Conservation (phyloP, 2,888 invertebrate species). For the Osmoderma eremita region DNA sequence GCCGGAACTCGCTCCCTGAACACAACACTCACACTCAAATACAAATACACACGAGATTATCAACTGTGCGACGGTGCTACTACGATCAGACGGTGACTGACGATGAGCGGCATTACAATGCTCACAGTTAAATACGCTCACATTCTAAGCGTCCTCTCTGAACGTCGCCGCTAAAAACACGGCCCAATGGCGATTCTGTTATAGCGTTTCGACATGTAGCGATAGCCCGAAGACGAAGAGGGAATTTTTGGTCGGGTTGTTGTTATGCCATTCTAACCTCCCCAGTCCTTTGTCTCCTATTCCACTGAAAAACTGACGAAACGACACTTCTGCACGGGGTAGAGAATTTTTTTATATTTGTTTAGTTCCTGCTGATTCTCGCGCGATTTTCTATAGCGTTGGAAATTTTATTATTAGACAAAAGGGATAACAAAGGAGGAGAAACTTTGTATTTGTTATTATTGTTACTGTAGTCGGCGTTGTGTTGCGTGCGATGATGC, state of each 20-base stretch:
- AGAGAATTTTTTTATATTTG: too few relatives aligned
- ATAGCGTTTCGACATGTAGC: background rate
- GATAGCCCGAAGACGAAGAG: conserved; percentile 8
- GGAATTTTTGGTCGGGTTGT: conserved; percentile 2
- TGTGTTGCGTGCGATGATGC: conserved; percentile 4
- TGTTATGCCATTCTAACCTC: too few relatives aligned
- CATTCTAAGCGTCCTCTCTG: background rate
- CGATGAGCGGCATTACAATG: background rate
- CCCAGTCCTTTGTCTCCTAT: too few relatives aligned
- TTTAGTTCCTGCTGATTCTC: too few relatives aligned
- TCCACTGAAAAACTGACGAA: too few relatives aligned
- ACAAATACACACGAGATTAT: conserved; percentile 4
- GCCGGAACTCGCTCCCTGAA: background rate
- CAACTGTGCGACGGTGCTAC: background rate
- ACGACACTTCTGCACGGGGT: too few relatives aligned
- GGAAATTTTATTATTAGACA: conserved; percentile 1
- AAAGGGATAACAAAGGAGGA: conserved; percentile 13
- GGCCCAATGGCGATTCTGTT: background rate
- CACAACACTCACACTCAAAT: background rate
- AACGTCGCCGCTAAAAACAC: background rate
- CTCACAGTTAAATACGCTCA: background rate
- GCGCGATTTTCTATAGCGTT: too few relatives aligned
- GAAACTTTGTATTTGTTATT: too few relatives aligned
- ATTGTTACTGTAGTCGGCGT: background rate
- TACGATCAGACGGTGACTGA: background rate